Conservation (phyloP, 2,113 vertebrate genomes). For the Pseudonaja textilis region DNA sequence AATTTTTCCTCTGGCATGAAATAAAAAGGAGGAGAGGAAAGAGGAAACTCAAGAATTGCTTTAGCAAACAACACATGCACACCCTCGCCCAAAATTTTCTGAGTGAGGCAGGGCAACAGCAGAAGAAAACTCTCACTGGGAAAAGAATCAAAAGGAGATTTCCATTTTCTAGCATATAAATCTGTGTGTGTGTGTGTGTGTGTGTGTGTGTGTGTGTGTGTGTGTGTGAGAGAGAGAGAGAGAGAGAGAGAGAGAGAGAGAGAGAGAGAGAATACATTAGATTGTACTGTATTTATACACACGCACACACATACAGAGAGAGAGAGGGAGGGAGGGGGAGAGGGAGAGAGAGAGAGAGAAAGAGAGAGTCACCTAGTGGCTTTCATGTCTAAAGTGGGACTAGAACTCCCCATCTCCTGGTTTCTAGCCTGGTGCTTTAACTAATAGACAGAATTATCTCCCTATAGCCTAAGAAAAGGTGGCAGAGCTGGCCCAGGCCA, state of each 20-base stretch:
- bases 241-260: too few species aligned
- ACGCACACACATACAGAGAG: too few species aligned
- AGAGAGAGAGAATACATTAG: too few species aligned
- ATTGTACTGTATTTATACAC: too few species aligned
- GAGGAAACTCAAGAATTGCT: not conserved
- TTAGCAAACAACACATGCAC: not conserved
- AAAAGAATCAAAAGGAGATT: constrained; percentile 37
- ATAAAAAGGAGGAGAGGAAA: not conserved
- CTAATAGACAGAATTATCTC: not conserved
- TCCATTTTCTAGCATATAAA: constrained; percentile 49
- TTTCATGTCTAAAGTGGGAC: not conserved
- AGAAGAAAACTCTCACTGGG: not conserved
- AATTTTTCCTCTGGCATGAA: not conserved
- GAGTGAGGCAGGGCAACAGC: not conserved
- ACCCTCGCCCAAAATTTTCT: not conserved
- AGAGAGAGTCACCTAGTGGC: not conserved
- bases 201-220: not conserved
- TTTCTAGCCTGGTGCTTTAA: not conserved
- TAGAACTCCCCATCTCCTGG: not conserved
- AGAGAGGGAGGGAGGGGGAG: too few species aligned
- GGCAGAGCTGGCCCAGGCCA: constrained; percentile 54
- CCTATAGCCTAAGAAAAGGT: constrained; percentile 49
- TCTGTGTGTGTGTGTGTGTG: not conserved
- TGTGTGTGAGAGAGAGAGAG: too few species aligned
- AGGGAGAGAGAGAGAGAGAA: too few species aligned